phyloP scores from a whole-genome alignment of 2,797 vertebrate genomes.

The Tapirus indicus region DNA sequence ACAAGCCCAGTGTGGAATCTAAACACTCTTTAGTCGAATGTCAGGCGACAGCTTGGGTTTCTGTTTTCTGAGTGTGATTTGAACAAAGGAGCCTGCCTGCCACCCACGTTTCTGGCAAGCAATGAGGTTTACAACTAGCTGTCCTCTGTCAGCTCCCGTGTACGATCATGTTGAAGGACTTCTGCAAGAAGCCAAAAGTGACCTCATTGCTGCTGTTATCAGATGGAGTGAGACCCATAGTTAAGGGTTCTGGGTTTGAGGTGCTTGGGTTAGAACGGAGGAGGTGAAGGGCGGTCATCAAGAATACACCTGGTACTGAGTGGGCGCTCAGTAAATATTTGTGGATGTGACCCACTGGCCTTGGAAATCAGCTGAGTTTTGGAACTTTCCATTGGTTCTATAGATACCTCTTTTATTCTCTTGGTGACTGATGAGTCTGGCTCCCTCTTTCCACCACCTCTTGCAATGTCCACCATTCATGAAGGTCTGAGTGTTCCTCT shows the following conservation, averaged over 20 bases:
- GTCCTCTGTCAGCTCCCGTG: neutral
- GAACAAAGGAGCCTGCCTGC: conserved; percentile 48
- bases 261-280: neutral
- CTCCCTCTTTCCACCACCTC: neutral
- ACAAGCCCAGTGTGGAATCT: conserved; percentile 3
- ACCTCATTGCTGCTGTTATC: neutral
- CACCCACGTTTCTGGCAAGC: conserved; percentile 56
- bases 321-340: neutral
- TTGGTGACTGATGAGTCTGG: neutral
- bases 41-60: conserved; percentile 68
- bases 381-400: neutral
- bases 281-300: neutral
- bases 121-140: neutral
- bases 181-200: conserved; percentile 38
- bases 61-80: conserved; percentile 65
- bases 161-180: neutral
- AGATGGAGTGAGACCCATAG: neutral
- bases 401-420: neutral
- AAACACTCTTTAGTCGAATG: conserved; percentile 38
- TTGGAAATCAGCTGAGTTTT: neutral
- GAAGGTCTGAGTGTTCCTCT: neutral
- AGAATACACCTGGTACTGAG: neutral
- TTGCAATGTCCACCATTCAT: neutral
- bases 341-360: neutral
- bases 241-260: too few relatives aligned